Evolutionary conservation across 2,113 vertebrate genomes (phyloP).

Genomic region (Tupaia chinensis): DNA sequence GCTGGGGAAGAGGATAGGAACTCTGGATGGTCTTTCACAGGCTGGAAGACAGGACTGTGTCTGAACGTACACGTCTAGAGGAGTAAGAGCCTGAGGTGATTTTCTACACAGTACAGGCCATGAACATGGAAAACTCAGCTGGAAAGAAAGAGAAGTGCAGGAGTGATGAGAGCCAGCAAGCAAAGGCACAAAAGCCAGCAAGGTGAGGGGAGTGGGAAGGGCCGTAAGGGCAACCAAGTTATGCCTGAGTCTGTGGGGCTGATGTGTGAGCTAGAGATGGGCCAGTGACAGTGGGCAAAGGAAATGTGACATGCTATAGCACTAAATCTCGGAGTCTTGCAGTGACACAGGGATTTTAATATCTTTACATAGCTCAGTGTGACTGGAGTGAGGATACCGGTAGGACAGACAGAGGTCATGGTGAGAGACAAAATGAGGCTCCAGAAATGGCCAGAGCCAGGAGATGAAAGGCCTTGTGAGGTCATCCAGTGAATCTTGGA

Average conservation of each 20-base stretch:
- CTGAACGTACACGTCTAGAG: not conserved
- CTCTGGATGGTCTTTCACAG: not conserved
- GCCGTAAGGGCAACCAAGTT: not conserved
- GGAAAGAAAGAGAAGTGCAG: constrained; percentile 4
- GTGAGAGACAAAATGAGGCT: not conserved
- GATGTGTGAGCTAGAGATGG: not conserved
- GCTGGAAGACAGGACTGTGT: not conserved
- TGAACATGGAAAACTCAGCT: not conserved
- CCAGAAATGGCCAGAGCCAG: not conserved
- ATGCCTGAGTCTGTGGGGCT: not conserved
- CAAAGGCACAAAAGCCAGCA: not conserved
- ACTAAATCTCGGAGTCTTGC: not conserved
- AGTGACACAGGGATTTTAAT: not conserved
- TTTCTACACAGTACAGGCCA: not conserved
- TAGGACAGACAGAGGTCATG: not conserved
- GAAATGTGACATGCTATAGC: not conserved
- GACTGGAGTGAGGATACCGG: not conserved
- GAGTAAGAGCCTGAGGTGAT: not conserved
- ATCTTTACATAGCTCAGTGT: not conserved
- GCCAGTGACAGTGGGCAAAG: not conserved
- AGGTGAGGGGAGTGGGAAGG: not conserved
- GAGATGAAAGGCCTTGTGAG: not conserved
- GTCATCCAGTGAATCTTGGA: not conserved
- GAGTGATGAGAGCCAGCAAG: not conserved
- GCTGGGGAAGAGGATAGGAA: not conserved